Conservation (phyloP, 2,113 vertebrate species). For the Pogonocichla stellata region DNA sequence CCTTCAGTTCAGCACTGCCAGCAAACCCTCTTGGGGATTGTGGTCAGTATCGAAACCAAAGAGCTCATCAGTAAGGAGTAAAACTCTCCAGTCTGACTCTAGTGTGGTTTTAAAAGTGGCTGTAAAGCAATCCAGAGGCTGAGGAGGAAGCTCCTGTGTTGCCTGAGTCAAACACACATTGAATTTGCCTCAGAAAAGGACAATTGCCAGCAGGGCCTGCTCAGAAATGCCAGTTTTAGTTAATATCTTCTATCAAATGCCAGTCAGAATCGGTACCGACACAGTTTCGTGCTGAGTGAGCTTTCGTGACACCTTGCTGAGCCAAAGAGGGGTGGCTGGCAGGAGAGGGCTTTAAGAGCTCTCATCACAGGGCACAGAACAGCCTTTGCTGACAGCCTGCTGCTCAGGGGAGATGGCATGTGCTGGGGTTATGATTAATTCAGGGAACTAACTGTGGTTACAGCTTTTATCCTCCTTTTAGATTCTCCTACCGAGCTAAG, state of each 20-base stretch:
- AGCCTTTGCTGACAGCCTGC: slow-evolving; percentile 4
- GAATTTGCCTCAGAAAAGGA: slow-evolving; percentile 13
- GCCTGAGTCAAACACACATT: neutral
- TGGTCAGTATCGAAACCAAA: neutral
- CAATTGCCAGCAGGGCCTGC: neutral
- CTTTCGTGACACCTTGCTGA: slow-evolving; percentile 19
- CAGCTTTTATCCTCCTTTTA: slow-evolving; percentile 21
- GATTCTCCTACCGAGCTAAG: neutral
- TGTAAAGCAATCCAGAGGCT: neutral
- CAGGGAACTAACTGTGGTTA: neutral
- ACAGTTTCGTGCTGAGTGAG: neutral
- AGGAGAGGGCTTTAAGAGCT: slow-evolving; percentile 1
- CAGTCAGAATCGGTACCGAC: neutral
- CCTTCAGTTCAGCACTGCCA: neutral
- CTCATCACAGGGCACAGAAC: neutral
- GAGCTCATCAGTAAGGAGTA: neutral
- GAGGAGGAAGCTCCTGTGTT: neutral
- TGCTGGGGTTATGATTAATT: slow-evolving; percentile 42
- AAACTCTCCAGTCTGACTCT: neutral
- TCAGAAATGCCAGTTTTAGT: slow-evolving; percentile 8
- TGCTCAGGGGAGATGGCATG: neutral
- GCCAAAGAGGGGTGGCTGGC: neutral
- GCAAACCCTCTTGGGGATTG: neutral
- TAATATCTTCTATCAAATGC: neutral
- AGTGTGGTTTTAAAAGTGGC: neutral